These are phyloP conservation scores for Aphodius granarius DNA, from an alignment of 2,888 invertebrate species.

Conservation along the genomic window DNA sequence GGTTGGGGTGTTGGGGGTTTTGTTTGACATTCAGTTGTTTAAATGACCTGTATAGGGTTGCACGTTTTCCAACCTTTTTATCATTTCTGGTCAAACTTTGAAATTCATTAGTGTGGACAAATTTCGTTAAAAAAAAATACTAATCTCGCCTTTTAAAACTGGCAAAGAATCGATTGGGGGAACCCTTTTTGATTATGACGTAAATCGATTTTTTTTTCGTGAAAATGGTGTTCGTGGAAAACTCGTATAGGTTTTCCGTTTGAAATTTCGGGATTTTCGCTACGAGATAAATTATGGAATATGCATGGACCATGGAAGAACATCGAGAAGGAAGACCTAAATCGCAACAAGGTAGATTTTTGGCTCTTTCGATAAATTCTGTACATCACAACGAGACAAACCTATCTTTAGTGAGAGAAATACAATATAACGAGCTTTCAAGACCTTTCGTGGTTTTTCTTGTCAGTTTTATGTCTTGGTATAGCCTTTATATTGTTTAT, in stretches of 20 bases:
- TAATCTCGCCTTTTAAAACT: not conserved
- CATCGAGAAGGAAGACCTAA: slow-evolving; percentile 43
- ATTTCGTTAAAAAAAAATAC: too few species aligned
- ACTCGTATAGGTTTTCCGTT: not conserved
- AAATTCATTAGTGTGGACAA: not conserved
- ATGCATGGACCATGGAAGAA: slow-evolving; percentile 51
- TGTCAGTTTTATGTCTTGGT: too few species aligned
- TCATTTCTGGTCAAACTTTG: not conserved
- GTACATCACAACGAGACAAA: too few species aligned
- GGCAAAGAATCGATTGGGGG: not conserved
- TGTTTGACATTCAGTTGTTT: not conserved
- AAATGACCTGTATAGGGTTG: not conserved
- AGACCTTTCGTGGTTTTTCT: too few species aligned
- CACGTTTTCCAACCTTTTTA: not conserved
- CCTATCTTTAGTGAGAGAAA: too few species aligned
- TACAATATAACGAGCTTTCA: too few species aligned
- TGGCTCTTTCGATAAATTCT: too few species aligned
- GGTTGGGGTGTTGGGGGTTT: not conserved
- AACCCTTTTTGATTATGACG: not conserved
- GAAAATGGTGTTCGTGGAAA: not conserved
- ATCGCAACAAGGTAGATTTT: slow-evolving; percentile 37
- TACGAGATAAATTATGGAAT: slow-evolving; percentile 47
- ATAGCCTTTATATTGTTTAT: too few species aligned
- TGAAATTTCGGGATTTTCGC: not conserved
- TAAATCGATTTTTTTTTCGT: not conserved